Evolutionary conservation across 2,888 invertebrate genomes (phyloP).

Genomic region (Thymelicus acteon): DNA sequence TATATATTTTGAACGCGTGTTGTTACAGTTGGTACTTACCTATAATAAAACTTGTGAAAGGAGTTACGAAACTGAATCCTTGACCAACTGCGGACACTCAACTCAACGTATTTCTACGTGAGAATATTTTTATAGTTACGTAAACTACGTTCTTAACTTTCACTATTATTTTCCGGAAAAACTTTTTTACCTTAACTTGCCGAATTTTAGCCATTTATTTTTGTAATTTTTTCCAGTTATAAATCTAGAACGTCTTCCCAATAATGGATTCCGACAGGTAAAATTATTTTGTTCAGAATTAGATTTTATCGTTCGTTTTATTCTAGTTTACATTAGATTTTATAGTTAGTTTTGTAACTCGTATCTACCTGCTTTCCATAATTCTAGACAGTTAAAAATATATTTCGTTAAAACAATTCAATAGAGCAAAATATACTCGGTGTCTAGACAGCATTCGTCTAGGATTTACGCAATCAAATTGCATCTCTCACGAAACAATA

Average conservation of each 20-base stretch:
- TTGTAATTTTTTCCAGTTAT: no score
- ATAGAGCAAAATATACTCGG: neutral
- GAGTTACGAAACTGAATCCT: slow-evolving; percentile 23
- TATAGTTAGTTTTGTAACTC: no score
- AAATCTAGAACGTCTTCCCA: no score
- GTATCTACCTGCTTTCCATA: no score
- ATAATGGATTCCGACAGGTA: no score
- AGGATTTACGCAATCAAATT: slow-evolving; percentile 25
- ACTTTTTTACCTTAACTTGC: neutral
- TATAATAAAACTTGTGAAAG: slow-evolving; percentile 17
- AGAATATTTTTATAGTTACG: slow-evolving; percentile 4
- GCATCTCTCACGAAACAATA: slow-evolving; percentile 29
- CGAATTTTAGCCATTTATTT: no score
- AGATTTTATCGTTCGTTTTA: no score
- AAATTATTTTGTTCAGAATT: no score
- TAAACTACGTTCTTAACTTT: slow-evolving; percentile 23
- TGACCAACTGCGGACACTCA: slow-evolving; percentile 25
- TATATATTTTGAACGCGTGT: neutral
- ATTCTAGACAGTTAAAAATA: no score
- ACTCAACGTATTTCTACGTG: slow-evolving; percentile 16
- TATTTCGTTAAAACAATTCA: neutral
- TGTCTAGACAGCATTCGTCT: neutral
- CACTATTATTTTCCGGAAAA: no score
- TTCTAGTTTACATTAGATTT: no score
- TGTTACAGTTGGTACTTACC: no score